Evolutionary conservation across 2,888 invertebrate species (phyloP), one percentile per base, ranked within the genome.

Genomic region (Rhingia rostrata): DNA sequence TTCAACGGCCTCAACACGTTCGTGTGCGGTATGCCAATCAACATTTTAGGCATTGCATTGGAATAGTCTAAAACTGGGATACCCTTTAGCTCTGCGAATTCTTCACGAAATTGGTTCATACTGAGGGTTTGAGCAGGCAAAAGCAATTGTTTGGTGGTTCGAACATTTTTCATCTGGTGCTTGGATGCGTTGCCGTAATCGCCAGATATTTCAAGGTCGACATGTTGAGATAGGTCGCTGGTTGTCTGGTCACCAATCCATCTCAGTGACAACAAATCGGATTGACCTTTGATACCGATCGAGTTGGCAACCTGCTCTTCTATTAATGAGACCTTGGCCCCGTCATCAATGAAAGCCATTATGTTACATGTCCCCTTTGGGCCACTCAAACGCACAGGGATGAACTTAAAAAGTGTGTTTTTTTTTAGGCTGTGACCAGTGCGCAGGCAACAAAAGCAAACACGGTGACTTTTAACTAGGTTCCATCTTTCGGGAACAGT

Each of bases 21-120:
- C 5, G 30, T 43, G n/a, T 63, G 53, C 7, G 54, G 35, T 22
- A 74, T 56, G 10, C 74, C 74, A 64, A 74, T 74, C 6, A 74
- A 33, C 6, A 74, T 22, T 32, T 54, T 9, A 5, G 63, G 63
- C 5, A 35, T 9, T 1, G 63, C 53, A 45, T 60, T 12, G 2
- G 33, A 6, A n/a, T 67, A 54, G 7, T 67, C 53, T 41, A 7
- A 51, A 64, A 64, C 33, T 35, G 72, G 66, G 30, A 83, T 35
- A 10, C 14, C 14, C 41, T 61, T 66, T n/a, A 77, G 22, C 32
- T 69, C 51, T 2, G 14, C 45, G 39, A 47, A 67, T 4, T 61
- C 4, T 30, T 72, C 30, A 3, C 14, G 6, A 30, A 72, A 51
- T 14, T 33, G 4, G 51, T 49, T 22, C 22, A 22, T 22, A 22